A percentile compares a stretch with the other conserved stretches of the same genome.
Conservation (phyloP, 2,888 invertebrate species). For the Harmothoe impar region DNA sequence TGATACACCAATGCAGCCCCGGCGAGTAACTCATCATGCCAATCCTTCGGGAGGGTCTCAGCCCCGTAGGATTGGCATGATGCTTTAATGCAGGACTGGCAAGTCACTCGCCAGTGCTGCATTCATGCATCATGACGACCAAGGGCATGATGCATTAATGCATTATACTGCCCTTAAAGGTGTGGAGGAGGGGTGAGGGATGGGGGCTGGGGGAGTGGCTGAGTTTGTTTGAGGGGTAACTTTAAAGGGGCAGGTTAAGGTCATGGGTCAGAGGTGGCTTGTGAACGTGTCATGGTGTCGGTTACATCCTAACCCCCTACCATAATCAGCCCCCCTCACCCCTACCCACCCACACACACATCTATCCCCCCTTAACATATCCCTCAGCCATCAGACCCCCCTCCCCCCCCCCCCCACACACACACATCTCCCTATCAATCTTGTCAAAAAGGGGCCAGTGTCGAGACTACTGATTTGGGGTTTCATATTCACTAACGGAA, state of each 20-base stretch:
- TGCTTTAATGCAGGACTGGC: too few species aligned
- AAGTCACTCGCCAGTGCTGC: too few species aligned
- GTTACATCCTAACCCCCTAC: not conserved
- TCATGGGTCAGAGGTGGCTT: not conserved
- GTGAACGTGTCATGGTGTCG: constrained; percentile 16
- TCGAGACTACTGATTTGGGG: not conserved
- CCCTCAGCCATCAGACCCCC: not conserved
- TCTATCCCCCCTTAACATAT: not conserved
- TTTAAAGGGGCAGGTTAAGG: not conserved
- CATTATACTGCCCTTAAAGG: too few species aligned
- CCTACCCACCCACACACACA: not conserved
- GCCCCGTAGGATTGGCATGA: too few species aligned
- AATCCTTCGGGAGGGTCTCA: too few species aligned
- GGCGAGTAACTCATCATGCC: too few species aligned
- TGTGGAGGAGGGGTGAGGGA: not conserved
- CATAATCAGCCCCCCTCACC: not conserved
- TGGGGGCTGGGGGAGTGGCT: not conserved
- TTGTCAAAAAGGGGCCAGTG: not conserved
- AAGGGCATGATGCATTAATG: too few species aligned
- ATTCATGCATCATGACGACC: too few species aligned
- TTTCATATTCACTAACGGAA: constrained; percentile 6
- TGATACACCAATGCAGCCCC: too few species aligned
- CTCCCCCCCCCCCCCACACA: not conserved
- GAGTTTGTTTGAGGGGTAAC: not conserved
- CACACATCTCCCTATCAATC: not conserved